These are phyloP conservation scores for Parauchenoglanis ngamensis DNA, from an alignment of 2,797 vertebrate species.

Conservation along the genomic window DNA sequence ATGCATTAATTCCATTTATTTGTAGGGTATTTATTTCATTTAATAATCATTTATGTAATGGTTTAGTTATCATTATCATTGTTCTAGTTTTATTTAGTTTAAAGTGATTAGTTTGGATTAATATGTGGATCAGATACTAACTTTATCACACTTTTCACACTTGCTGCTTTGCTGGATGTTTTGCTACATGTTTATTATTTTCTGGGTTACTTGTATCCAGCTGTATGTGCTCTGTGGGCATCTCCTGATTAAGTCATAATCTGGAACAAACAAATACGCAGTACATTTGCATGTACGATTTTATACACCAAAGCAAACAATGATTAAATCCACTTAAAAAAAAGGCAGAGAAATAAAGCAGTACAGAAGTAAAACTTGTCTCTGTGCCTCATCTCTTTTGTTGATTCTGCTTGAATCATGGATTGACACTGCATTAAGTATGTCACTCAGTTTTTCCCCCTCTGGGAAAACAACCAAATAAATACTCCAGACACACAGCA, in stretches of 20 bases:
- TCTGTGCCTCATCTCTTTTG: not conserved
- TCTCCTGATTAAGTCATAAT: not conserved
- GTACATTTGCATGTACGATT: not conserved
- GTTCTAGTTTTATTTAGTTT: not conserved
- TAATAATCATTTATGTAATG: not conserved
- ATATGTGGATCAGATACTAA: not conserved
- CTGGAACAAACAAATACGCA: not conserved
- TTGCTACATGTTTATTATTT: not conserved
- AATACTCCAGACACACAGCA: slow-evolving; percentile 33
- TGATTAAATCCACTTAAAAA: not conserved
- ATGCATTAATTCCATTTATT: not conserved
- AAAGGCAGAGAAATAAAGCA: not conserved
- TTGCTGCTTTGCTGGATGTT: not conserved
- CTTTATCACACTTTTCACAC: not conserved
- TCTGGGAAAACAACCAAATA: slow-evolving; percentile 1
- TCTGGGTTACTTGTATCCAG: not conserved
- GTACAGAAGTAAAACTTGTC: too few species aligned
- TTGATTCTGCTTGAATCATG: not conserved
- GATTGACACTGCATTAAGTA: slow-evolving; percentile 9
- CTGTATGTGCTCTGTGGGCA: not conserved
- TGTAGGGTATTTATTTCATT: too few species aligned
- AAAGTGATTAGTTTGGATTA: not conserved
- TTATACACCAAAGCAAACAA: not conserved
- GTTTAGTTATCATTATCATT: not conserved
- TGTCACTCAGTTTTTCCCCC: not conserved